Evolutionary conservation across 1,140 invertebrate genomes (phyloP).

Genomic region (Drosophila jambulina): DNA sequence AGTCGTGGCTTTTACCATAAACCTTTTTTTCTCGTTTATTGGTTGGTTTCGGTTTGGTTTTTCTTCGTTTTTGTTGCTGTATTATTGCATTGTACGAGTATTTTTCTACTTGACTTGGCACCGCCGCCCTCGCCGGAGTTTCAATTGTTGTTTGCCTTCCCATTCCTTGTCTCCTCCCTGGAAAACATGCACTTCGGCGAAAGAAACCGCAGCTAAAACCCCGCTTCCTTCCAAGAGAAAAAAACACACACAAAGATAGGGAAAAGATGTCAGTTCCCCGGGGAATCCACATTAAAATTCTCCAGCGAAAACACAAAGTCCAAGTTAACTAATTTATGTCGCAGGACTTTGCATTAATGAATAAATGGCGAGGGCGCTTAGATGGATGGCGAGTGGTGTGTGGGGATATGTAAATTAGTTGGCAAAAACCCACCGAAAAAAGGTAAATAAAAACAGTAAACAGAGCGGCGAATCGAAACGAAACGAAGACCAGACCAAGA

Average conservation of each 20-base stretch:
- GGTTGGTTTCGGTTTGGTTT: constrained; percentile 41
- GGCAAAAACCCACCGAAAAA: constrained; percentile 47
- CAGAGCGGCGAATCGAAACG: constrained; percentile 41
- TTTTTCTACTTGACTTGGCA: constrained; percentile 84
- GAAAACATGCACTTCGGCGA: constrained; percentile 67
- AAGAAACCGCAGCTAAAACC: constrained; percentile 72
- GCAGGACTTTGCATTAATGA: constrained; percentile 83
- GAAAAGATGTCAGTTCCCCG: constrained; percentile 44
- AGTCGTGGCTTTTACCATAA: not conserved
- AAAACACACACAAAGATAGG: not conserved
- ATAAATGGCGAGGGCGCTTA: constrained; percentile 79
- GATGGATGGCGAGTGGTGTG: constrained; percentile 64
- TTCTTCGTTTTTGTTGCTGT: constrained; percentile 44
- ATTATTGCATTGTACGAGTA: constrained; percentile 80
- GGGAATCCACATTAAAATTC: constrained; percentile 75
- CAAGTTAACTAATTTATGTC: constrained; percentile 84
- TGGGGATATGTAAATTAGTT: constrained; percentile 75
- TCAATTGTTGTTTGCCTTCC: constrained; percentile 35
- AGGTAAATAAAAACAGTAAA: constrained; percentile 54
- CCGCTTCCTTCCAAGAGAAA: constrained; percentile 3
- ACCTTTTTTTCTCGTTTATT: constrained; percentile 16
- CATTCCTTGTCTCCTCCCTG: constrained; percentile 28
- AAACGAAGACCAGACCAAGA: constrained; percentile 48
- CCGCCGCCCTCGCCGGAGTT: constrained; percentile 44
- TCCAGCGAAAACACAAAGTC: constrained; percentile 59